Conservation (phyloP, 2,888 invertebrate genomes). For the Diplazon laetatorius region DNA sequence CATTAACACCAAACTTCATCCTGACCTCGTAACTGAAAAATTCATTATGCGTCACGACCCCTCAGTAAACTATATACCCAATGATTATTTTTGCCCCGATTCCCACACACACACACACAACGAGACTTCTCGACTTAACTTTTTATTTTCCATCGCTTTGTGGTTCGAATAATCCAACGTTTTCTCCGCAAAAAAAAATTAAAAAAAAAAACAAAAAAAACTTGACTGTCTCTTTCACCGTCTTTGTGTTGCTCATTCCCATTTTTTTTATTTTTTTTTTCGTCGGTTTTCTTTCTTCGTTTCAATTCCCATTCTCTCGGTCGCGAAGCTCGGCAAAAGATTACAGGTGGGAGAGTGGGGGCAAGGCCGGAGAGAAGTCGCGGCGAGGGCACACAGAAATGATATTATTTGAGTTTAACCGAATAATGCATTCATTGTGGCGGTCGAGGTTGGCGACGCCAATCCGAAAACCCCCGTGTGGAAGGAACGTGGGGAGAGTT, state of each 20-base stretch:
- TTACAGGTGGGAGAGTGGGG: conserved; percentile 38
- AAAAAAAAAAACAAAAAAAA: too few species aligned
- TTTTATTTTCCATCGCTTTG: conserved; percentile 51
- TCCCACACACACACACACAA: conserved; percentile 23
- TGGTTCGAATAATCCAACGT: conserved; percentile 52
- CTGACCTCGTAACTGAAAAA: too few species aligned
- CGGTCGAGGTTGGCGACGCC: conserved; percentile 50
- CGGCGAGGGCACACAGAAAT: conserved; percentile 42
- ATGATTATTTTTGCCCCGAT: too few species aligned
- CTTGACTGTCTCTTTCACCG: conserved; percentile 17
- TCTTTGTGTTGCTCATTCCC: neutral
- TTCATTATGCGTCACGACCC: too few species aligned
- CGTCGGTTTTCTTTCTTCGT: neutral
- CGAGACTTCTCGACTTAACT: conserved; percentile 12
- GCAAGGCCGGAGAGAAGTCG: conserved; percentile 11
- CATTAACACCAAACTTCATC: too few species aligned
- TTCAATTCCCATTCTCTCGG: neutral
- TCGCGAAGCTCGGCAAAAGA: conserved; percentile 30
- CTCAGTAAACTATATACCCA: too few species aligned
- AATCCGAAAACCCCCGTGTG: conserved; percentile 16
- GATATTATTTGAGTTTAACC: conserved; percentile 64
- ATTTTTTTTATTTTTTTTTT: neutral
- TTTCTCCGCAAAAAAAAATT: conserved; percentile 35
- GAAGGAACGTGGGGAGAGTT: conserved; percentile 2
- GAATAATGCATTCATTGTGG: conserved; percentile 64